Evolutionary conservation across 2,797 vertebrate species (phyloP).

Genomic region (Poeciliopsis gracilis): DNA sequence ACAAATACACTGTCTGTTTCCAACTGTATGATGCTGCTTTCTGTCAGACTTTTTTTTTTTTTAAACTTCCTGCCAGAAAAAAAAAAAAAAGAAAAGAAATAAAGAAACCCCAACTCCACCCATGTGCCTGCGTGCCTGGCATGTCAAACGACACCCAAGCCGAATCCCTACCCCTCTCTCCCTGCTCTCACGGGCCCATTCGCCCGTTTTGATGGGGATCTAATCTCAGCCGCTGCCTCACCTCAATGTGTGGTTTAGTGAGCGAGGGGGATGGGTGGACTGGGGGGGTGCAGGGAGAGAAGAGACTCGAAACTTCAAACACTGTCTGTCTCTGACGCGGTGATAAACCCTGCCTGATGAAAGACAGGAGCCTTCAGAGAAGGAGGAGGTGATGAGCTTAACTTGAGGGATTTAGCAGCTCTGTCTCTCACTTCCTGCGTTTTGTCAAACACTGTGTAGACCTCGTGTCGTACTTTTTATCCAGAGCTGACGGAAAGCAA

Average conservation of each 20-base stretch:
- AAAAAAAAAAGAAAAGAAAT: not conserved
- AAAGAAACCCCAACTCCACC: conserved; percentile 23
- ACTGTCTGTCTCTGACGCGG: conserved; percentile 50
- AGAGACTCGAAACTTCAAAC: conserved; percentile 72
- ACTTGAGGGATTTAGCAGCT: conserved; percentile 74
- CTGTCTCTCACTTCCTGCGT: conserved; percentile 54
- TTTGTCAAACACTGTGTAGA: conserved; percentile 61
- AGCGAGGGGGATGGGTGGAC: not conserved
- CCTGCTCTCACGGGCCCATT: not conserved
- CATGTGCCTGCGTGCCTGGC: conserved; percentile 21
- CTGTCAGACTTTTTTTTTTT: conserved; percentile 2
- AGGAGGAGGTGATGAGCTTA: conserved; percentile 71
- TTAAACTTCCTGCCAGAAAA: not conserved
- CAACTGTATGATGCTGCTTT: conserved; percentile 4
- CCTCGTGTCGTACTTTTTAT: conserved; percentile 44
- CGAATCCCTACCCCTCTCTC: conserved; percentile 16
- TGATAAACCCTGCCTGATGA: conserved; percentile 71
- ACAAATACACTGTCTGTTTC: conserved; percentile 1
- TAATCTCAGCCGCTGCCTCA: conserved; percentile 48
- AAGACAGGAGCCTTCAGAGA: conserved; percentile 68
- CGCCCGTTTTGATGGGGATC: conserved; percentile 44
- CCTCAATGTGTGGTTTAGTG: conserved; percentile 64
- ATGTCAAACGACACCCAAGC: conserved; percentile 35
- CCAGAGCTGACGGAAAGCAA: conserved; percentile 44
- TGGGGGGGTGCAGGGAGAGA: not conserved